These are phyloP conservation scores for Syngnathus floridae DNA, from an alignment of 2,113 vertebrate genomes.

Conservation along the genomic window DNA sequence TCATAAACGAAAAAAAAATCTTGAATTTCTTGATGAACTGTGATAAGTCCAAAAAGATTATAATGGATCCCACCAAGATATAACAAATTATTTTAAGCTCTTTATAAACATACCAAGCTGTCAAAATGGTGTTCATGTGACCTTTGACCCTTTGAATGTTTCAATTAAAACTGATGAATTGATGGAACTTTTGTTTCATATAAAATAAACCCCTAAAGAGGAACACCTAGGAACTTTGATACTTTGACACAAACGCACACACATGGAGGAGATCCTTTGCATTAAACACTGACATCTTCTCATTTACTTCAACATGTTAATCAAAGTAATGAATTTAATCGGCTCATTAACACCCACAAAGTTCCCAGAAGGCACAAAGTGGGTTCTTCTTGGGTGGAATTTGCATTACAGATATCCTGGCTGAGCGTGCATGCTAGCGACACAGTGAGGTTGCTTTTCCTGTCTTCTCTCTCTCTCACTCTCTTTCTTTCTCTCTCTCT, in stretches of 20 bases:
- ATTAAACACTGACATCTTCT: constrained; percentile 12
- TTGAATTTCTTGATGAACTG: no score
- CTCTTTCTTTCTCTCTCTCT: constrained; percentile 25
- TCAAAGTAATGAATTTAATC: background rate
- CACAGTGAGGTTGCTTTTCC: constrained; percentile 28
- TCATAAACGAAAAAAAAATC: background rate
- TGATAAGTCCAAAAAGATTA: background rate
- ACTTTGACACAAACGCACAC: background rate
- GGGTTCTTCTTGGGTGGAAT: constrained; percentile 52
- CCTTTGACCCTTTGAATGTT: background rate
- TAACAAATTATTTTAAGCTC: no score
- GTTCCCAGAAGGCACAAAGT: constrained; percentile 48
- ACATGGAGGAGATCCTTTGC: background rate
- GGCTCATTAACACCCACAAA: constrained; percentile 24
- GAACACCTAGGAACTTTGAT: background rate
- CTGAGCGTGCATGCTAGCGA: constrained; percentile 48
- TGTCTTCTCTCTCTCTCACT: constrained; percentile 10
- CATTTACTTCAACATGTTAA: background rate
- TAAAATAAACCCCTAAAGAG: no score
- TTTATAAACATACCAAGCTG: background rate
- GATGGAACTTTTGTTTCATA: background rate
- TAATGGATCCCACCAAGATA: background rate
- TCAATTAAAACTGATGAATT: no score
- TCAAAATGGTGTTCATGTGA: background rate
- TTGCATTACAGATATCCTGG: constrained; percentile 62